Base-by-base conservation (phyloP, 2,888 invertebrate species). In the Eupithecia subfuscata region DNA sequence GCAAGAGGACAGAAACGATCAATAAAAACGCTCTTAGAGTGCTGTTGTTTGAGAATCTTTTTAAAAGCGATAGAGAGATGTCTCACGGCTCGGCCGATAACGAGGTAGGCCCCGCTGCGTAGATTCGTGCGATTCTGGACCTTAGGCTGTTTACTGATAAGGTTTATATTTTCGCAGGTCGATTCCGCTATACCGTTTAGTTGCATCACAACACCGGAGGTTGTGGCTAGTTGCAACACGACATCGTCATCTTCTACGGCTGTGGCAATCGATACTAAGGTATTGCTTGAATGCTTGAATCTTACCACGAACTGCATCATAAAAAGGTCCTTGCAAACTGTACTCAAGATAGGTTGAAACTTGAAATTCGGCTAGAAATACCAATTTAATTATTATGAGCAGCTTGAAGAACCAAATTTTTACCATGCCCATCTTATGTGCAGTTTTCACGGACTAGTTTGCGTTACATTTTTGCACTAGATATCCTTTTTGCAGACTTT, bases 121-220 rank as follows among this genome's bases (percentile, higher is more conserved):
- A 78, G 70, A 69, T 73, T 74, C 63, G 65, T 73, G 75, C 70
- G 68, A 69, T 71, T 73, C 40, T 67, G 74, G 71, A 74, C 77
- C 77, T 43, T 73, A 69, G 52, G 75, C 75, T 68, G 71, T 11
- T 48, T 73, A 77, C 78, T 85, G 80, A 87, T 76, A 64, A 73
- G 34, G 69, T 78, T 67, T 81, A 78, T 86, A 80, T 89, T 85
- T 88, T 80, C 84, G 80, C 93, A 95, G 94, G 92, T 93, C 84
- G 94, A 95, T 86, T 90, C 94, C 76, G 92, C 93, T 80, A 94
- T 95, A 87, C 92, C 94, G 87, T 95, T 94, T 88, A 94, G 91
- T 89, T 94, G 94, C 92, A 94, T 95, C 92, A 94, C 94, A 84
- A 92, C 91, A 75, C 93, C 94, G 75, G 94, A 94, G 90, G 94